Evolutionary conservation across 1,140 invertebrate genomes (phyloP).

Genomic region (Zaprionus taronus): DNA sequence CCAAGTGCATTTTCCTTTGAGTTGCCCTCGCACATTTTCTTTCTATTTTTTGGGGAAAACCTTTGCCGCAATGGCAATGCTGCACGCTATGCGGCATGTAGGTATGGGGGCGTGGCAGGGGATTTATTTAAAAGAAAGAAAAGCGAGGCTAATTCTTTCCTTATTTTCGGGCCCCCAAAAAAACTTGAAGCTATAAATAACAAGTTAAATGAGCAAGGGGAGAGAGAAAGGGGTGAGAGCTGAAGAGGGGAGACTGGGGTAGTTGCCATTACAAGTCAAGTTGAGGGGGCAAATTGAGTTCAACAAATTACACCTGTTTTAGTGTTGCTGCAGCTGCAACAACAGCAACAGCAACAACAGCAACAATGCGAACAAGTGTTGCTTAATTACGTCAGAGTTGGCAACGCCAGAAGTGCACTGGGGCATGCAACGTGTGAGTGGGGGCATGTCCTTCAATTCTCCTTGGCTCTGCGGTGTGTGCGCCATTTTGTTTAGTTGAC

Average conservation of each 20-base stretch:
- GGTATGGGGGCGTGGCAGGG: neutral
- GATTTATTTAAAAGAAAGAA: constrained; percentile 17
- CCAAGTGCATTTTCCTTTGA: constrained; percentile 51
- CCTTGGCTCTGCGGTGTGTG: constrained; percentile 45
- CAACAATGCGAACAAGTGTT: constrained; percentile 65
- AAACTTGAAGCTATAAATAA: constrained; percentile 70
- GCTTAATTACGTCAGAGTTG: constrained; percentile 78
- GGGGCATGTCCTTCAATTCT: constrained; percentile 55
- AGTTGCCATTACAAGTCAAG: constrained; percentile 38
- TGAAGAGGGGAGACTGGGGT: neutral
- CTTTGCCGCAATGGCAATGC: constrained; percentile 45
- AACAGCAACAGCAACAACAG: constrained; percentile 44
- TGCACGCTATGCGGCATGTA: constrained; percentile 26
- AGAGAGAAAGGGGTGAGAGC: neutral
- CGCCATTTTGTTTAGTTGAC: constrained; percentile 62
- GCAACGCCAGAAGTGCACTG: constrained; percentile 67
- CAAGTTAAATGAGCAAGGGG: constrained; percentile 8
- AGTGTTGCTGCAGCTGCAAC: constrained; percentile 28
- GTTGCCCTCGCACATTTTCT: neutral
- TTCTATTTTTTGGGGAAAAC: constrained; percentile 3
- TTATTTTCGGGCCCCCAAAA: constrained; percentile 12
- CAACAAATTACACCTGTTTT: constrained; percentile 79
- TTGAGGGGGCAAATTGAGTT: constrained; percentile 72
- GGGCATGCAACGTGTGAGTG: constrained; percentile 58
- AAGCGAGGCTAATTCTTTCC: constrained; percentile 53